A percentile compares a stretch with the other conserved stretches of the same genome.
These are phyloP conservation scores for Myrmecophaga tridactyla DNA, from an alignment of 2,113 vertebrate genomes.

Conservation along the genomic window DNA sequence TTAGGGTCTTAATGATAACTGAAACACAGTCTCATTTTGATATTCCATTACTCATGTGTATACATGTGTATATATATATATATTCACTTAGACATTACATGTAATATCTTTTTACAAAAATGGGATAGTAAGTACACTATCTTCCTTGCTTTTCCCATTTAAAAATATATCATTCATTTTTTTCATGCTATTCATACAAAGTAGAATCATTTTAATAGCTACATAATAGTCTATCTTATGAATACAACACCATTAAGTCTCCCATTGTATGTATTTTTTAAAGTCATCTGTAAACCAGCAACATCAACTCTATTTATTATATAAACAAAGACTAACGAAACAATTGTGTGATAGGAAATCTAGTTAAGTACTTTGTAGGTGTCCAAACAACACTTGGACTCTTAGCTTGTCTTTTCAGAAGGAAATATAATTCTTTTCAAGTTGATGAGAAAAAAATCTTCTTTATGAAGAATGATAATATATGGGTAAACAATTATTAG, in stretches of 20 bases:
- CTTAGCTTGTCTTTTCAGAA: not conserved
- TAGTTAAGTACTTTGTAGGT: not conserved
- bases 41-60: not conserved
- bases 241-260: not conserved
- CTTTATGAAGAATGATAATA: too few relatives aligned
- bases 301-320: not conserved
- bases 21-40: not conserved
- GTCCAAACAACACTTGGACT: too few relatives aligned
- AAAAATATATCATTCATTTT: not conserved
- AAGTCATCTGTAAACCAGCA: not conserved
- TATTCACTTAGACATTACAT: fast-evolving
- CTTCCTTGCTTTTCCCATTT: not conserved
- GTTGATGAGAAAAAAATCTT: not conserved
- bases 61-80: too few relatives aligned
- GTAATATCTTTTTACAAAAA: not conserved
- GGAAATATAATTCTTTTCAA: too few relatives aligned
- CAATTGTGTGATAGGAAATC: too few relatives aligned
- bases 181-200: not conserved
- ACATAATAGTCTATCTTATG: too few relatives aligned
- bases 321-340: not conserved
- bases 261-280: too few relatives aligned
- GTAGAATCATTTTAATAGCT: not conserved
- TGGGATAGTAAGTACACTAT: too few relatives aligned
- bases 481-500: too few relatives aligned
- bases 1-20: too few relatives aligned